Base-by-base conservation (phyloP, 2,888 invertebrate genomes). In the Caenorhabditis sp. region DNA sequence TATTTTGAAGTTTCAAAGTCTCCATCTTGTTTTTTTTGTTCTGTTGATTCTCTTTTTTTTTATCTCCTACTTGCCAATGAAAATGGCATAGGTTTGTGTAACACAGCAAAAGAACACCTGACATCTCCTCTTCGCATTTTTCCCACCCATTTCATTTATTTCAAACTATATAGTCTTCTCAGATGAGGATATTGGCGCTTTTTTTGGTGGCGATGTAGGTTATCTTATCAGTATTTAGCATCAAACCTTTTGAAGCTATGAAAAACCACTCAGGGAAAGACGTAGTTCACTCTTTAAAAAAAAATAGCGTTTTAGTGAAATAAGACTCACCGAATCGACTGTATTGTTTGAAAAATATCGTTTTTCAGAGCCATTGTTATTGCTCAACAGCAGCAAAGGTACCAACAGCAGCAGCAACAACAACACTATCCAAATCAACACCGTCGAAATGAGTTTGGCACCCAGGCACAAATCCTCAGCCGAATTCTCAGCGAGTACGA, bases 401-500 rank as follows among this genome's bases (percentile, higher is more conserved):
- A 21, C 4, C 50, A 21, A 50, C 53, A 25, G 14, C 23, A 8
- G 8, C 53, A 5, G 8, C 53, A 25, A 21, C 53, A 25, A 21
- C 23, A 53, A 53, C 23, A 53, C 8, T 25, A 53, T 25, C 53
- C 21, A 53, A 14, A 53, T 3, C 53, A 53, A 53, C 53, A 53
- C 17, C 43, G 43, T 14, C 17, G 12, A 17, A 43, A 17, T 43
- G 43, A 17, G 17, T 17, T 43, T 20, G 83, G 81, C 10, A 83
- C 84, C 2, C 79, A 83, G 64, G 76, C 69, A 3, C 84, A 85
- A 66, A 77, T 86, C 12, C 25, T 85, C 26, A 67, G 71, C 12
- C 56, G 81, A 49, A 70, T 87, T 25, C 77, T 87, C 17, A 71
- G 75, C 20, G 83, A 85, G 53, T 85, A 85, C 67, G 83, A 87